These are phyloP conservation scores for Sebastes kiyomatsui DNA, from an alignment of 2,797 vertebrate species.

Conservation along the genomic window DNA sequence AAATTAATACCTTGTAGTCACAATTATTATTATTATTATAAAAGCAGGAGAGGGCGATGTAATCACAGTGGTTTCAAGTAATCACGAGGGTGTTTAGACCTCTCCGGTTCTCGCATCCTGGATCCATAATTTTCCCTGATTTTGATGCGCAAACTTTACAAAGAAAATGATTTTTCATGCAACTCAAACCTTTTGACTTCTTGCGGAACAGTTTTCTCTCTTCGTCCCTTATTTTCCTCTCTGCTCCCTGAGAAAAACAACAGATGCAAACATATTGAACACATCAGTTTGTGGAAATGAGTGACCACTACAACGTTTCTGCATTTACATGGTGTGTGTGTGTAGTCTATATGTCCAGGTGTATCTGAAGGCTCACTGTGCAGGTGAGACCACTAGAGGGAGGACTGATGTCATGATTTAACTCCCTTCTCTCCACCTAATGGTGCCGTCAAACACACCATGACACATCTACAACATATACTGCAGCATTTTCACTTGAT, in stretches of 20 bases:
- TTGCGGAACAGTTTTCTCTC: conserved; percentile 96
- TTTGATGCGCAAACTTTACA: background rate
- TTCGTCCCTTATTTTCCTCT: conserved; percentile 97
- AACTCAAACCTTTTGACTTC: conserved; percentile 88
- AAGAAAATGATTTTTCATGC: background rate
- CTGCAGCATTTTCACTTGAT: background rate
- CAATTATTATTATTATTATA: background rate
- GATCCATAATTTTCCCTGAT: background rate
- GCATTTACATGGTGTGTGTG: background rate
- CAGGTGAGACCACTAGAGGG: conserved; percentile 71
- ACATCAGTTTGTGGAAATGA: background rate
- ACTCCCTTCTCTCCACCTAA: background rate
- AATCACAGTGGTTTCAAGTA: background rate
- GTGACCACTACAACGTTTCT: background rate
- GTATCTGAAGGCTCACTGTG: conserved; percentile 10
- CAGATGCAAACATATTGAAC: background rate
- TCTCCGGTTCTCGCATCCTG: background rate
- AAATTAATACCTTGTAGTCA: background rate
- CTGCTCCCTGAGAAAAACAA: conserved; percentile 87
- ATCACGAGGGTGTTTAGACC: background rate
- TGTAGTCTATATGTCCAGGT: background rate
- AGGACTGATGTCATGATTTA: conserved; percentile 39
- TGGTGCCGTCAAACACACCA: background rate
- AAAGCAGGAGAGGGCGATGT: background rate
- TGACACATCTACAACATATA: background rate